These are phyloP conservation scores for Autographa pulchrina DNA, from an alignment of 2,888 invertebrate genomes.

Conservation along the genomic window DNA sequence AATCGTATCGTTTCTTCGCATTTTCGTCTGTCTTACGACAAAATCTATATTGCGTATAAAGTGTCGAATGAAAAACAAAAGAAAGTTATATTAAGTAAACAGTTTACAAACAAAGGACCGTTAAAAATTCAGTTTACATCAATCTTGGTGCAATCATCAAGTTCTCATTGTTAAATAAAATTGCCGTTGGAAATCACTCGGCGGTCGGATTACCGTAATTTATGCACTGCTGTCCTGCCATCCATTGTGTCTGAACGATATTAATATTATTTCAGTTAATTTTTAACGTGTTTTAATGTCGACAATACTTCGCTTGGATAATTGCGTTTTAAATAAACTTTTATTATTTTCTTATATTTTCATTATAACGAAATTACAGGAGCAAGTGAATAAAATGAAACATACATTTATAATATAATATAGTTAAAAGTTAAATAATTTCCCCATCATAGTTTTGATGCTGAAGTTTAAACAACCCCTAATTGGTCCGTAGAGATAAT, in stretches of 20 bases:
- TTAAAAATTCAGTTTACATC: constrained; percentile 21
- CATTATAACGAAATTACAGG: too few relatives aligned
- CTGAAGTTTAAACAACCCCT: neutral
- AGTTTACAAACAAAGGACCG: neutral
- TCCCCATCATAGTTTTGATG: neutral
- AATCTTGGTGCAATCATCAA: constrained; percentile 29
- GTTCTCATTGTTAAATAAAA: constrained; percentile 38
- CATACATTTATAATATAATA: neutral
- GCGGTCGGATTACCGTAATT: constrained; percentile 42
- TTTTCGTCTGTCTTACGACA: too few relatives aligned
- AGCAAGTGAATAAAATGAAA: neutral
- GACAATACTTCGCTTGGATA: neutral
- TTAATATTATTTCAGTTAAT: constrained; percentile 49
- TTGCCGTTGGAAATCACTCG: constrained; percentile 38
- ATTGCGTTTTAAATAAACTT: neutral
- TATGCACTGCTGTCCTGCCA: constrained; percentile 38
- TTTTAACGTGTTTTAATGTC: constrained; percentile 13
- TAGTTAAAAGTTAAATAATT: neutral
- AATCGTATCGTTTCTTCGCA: too few relatives aligned
- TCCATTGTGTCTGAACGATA: constrained; percentile 39
- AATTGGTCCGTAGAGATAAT: neutral
- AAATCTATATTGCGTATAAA: neutral
- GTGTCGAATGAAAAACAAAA: neutral
- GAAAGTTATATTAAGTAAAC: neutral
- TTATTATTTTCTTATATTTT: neutral